phyloP scores from a whole-genome alignment of 2,888 invertebrate species.

The Gymnosoma rotundatum region DNA sequence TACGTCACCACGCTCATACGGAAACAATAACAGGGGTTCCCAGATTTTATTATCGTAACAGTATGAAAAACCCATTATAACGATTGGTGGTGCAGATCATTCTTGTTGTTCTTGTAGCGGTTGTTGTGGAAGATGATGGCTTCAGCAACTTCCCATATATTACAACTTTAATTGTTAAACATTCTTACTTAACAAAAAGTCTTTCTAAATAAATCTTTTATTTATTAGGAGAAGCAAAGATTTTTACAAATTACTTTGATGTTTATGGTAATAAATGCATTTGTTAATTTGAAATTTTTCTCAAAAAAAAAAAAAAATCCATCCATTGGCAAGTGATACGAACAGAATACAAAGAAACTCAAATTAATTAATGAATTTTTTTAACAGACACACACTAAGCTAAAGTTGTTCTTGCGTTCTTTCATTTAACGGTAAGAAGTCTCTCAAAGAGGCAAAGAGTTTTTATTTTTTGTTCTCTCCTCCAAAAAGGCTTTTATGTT shows the following conservation, averaged over 20 bases:
- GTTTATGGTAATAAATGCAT: conserved; percentile 21
- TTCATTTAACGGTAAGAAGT: conserved; percentile 42
- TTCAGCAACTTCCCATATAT: no score
- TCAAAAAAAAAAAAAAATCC: background rate
- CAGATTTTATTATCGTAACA: no score
- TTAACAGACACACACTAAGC: conserved; percentile 9
- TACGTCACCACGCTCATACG: no score
- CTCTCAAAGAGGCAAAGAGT: conserved; percentile 24
- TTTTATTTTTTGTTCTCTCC: conserved; percentile 9
- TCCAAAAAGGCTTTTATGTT: conserved; percentile 10
- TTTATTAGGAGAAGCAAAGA: conserved; percentile 10
- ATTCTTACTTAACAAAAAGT: background rate
- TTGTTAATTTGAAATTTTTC: conserved; percentile 13
- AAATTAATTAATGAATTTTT: conserved; percentile 55
- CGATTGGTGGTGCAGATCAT: no score
- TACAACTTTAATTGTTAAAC: background rate
- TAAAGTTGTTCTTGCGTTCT: conserved; percentile 33
- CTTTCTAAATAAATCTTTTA: background rate
- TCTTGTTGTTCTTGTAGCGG: no score
- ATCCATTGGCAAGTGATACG: conserved; percentile 2
- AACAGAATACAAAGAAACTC: conserved; percentile 15
- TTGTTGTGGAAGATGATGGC: no score
- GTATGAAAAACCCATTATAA: no score
- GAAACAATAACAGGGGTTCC: no score
- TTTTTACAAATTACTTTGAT: conserved; percentile 49